Evolutionary conservation across 2,113 vertebrate genomes (phyloP).

Genomic region (Dromaius novaehollandiae): DNA sequence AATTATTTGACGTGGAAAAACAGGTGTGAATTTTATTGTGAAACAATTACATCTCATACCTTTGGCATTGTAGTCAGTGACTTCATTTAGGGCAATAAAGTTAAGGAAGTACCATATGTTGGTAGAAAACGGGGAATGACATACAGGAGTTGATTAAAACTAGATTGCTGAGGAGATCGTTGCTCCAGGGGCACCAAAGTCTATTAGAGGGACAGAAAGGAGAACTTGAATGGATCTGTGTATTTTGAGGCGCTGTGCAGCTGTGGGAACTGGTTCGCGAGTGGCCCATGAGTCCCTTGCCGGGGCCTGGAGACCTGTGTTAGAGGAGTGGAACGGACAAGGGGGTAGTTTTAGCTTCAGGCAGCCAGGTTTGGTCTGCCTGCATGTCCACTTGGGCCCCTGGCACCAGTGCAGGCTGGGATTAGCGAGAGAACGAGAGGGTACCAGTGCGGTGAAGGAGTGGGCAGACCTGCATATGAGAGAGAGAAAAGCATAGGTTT

Average conservation of each 20-base stretch:
- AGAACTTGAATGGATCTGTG: neutral
- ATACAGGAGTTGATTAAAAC: neutral
- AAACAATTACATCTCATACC: neutral
- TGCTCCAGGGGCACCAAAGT: neutral
- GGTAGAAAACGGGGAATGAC: neutral
- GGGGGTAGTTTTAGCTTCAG: neutral
- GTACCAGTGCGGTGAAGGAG: neutral
- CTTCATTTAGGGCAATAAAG: neutral
- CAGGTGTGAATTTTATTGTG: neutral
- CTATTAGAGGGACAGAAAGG: neutral
- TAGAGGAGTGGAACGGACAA: neutral
- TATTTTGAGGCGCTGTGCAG: neutral
- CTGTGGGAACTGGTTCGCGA: neutral
- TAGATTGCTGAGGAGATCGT: neutral
- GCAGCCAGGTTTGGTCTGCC: neutral
- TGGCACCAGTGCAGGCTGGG: neutral
- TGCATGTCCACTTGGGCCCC: neutral
- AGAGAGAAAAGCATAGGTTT: neutral
- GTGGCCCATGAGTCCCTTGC: neutral
- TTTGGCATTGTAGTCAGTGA: neutral
- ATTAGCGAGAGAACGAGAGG: neutral
- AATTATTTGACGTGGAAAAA: neutral
- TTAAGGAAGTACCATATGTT: neutral
- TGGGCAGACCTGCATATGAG: rapidly evolving
- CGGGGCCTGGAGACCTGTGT: neutral